Conservation (phyloP, 2,113 vertebrate genomes). For the Pollachius pollachius region DNA sequence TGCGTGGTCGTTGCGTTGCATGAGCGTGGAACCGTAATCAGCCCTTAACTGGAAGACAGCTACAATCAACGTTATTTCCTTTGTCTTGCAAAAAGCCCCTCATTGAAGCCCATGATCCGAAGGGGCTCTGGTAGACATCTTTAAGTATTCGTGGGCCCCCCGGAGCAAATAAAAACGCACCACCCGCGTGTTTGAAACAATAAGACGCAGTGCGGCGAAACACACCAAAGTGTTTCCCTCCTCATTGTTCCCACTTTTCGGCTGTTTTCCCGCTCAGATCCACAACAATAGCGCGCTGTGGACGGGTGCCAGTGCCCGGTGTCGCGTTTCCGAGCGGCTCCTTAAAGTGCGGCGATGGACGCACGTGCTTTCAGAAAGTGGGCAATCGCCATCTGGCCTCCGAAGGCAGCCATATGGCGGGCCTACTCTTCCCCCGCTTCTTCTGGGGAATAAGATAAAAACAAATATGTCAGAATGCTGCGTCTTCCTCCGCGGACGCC, state of each 20-base stretch:
- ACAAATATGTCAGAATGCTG: slow-evolving; percentile 83
- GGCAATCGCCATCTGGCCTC: slow-evolving; percentile 86
- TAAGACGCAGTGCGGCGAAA: slow-evolving; percentile 40
- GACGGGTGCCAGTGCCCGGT: slow-evolving; percentile 72
- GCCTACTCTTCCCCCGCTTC: slow-evolving; percentile 67
- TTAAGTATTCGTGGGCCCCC: too few relatives aligned
- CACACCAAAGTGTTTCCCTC: slow-evolving; percentile 56
- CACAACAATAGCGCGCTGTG: slow-evolving; percentile 73
- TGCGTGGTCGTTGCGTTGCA: too few relatives aligned
- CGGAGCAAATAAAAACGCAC: too few relatives aligned
- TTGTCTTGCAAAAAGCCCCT: too few relatives aligned
- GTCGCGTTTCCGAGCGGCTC: slow-evolving; percentile 67
- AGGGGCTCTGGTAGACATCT: too few relatives aligned
- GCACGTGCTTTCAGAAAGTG: slow-evolving; percentile 78
- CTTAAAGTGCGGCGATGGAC: slow-evolving; percentile 76
- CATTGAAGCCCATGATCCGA: too few relatives aligned
- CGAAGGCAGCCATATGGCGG: slow-evolving; percentile 81
- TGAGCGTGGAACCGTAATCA: too few relatives aligned
- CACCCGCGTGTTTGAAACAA: slow-evolving; percentile 38
- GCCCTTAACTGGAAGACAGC: too few relatives aligned
- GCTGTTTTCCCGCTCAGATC: slow-evolving; percentile 55
- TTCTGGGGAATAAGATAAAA: slow-evolving; percentile 77
- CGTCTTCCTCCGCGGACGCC: slow-evolving; percentile 78
- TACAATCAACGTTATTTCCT: too few relatives aligned
- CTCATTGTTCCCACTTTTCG: slow-evolving; percentile 46